Conservation (phyloP, 2,888 invertebrate genomes). For the Dynastes grantii region DNA sequence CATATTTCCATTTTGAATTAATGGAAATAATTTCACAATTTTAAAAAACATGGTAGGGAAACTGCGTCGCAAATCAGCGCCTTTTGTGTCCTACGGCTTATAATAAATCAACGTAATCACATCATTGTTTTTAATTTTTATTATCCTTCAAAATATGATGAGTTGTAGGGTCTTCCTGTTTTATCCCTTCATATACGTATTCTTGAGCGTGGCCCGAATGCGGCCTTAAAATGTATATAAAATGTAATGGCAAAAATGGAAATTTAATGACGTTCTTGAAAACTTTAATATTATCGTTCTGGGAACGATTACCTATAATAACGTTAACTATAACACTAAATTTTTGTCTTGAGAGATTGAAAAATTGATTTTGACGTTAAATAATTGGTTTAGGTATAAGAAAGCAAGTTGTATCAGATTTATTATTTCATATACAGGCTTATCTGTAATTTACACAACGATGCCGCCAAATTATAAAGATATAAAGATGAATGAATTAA, state of each 20-base stretch:
- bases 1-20: too few species aligned
- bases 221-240: not conserved
- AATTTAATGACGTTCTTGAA: slow-evolving; percentile 14
- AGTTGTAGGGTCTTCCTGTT: too few species aligned
- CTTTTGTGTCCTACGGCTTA: too few species aligned
- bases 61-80: too few species aligned
- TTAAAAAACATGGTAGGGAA: too few species aligned
- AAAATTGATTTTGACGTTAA: not conserved
- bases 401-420: not conserved
- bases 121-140: too few species aligned
- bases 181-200: too few species aligned
- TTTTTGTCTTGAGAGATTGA: not conserved
- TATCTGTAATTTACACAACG: not conserved
- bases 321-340: not conserved
- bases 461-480: not conserved
- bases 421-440: not conserved
- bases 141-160: too few species aligned
- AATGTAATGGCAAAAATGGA: slow-evolving; percentile 11
- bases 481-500: not conserved
- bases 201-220: too few species aligned
- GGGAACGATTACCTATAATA: slow-evolving; percentile 4
- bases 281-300: slow-evolving; percentile 2
- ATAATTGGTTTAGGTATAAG: not conserved
- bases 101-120: too few species aligned
- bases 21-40: too few species aligned